Conservation (phyloP, 2,113 vertebrate species). For the Lepidothrix coronata region DNA sequence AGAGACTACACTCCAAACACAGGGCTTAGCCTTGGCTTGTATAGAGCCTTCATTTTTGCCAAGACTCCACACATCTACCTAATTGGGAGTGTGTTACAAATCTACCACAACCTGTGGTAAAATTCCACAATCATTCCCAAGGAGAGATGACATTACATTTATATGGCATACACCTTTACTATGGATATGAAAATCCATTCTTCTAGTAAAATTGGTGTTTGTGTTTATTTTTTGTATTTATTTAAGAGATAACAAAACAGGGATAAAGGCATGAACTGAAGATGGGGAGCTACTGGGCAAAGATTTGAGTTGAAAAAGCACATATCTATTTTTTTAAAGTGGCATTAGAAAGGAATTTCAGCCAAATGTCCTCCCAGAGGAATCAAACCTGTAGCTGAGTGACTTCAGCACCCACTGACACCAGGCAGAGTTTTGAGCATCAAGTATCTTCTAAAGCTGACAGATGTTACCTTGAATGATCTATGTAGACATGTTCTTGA, state of each 20-base stretch:
- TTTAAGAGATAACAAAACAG: neutral
- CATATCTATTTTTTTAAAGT: neutral
- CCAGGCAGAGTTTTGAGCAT: neutral
- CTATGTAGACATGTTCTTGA: neutral
- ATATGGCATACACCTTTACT: neutral
- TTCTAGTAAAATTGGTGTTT: neutral
- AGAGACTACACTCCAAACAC: neutral
- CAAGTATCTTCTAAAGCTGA: neutral
- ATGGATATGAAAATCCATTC: neutral
- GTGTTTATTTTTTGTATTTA: neutral
- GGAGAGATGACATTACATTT: neutral
- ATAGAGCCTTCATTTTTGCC: neutral
- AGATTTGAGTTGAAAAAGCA: neutral
- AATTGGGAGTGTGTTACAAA: accelerated
- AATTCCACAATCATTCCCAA: neutral
- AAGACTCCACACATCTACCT: neutral
- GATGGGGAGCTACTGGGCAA: neutral
- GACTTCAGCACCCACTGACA: neutral
- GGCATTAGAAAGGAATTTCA: neutral
- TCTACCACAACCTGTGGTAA: neutral
- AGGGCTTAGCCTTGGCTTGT: neutral
- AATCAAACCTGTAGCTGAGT: neutral
- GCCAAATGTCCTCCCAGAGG: neutral
- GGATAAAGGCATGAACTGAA: neutral
- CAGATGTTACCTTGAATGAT: neutral